Evolutionary conservation across 2,888 invertebrate species (phyloP).

Genomic region (Cloeon dipterum): DNA sequence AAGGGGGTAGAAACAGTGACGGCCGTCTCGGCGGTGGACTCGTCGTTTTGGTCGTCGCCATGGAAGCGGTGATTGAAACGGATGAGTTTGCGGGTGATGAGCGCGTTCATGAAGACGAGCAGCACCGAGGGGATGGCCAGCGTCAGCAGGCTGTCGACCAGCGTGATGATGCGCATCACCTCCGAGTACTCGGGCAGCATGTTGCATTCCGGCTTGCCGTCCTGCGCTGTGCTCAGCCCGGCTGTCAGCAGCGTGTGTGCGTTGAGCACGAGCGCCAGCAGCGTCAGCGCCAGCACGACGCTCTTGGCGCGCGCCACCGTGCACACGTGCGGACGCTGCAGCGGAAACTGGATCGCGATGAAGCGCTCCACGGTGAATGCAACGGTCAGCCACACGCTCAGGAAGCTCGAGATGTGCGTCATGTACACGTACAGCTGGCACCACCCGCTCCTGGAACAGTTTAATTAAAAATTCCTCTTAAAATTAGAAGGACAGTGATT

Average conservation of each 20-base stretch:
- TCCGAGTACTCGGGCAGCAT: constrained; percentile 24
- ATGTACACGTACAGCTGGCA: constrained; percentile 29
- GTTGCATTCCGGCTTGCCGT: constrained; percentile 20
- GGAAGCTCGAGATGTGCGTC: constrained; percentile 30
- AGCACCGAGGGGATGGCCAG: constrained; percentile 33
- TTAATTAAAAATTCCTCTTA: too few species aligned
- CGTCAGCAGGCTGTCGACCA: constrained; percentile 33
- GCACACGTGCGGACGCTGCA: constrained; percentile 32
- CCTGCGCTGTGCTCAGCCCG: constrained; percentile 14
- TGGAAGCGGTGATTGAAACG: constrained; percentile 21
- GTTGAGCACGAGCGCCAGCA: constrained; percentile 19
- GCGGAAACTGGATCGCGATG: constrained; percentile 37
- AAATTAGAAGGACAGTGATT: too few species aligned
- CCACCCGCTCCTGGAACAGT: constrained; percentile 27
- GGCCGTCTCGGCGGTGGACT: too few species aligned
- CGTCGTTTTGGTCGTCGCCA: too few species aligned
- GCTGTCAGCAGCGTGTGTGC: constrained; percentile 23
- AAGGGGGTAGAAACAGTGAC: too few species aligned
- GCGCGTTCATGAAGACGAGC: constrained; percentile 36
- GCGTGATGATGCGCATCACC: constrained; percentile 28
- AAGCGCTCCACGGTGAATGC: constrained; percentile 45
- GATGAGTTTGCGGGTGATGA: constrained; percentile 29
- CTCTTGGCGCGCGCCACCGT: constrained; percentile 32
- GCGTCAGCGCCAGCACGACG: constrained; percentile 22
- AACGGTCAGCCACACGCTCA: constrained; percentile 44